Percentiles rank a stretch among this genome's conserved stretches.
Conservation (phyloP, 1,140 invertebrate species). For the Phthorimaea operculella region DNA sequence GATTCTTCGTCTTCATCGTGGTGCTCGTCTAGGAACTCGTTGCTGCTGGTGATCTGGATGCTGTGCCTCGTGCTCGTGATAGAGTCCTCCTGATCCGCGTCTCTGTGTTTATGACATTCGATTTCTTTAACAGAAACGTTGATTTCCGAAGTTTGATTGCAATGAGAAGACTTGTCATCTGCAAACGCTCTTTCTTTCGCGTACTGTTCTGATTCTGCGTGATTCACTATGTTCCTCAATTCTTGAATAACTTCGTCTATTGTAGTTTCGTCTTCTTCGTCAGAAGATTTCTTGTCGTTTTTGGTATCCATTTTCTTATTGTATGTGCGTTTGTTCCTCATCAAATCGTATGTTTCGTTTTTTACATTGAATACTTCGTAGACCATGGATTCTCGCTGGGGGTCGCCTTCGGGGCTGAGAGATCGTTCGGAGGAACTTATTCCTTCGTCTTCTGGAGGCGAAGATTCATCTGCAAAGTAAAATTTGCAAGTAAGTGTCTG, state of each 20-base stretch:
- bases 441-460: slow-evolving; percentile 85
- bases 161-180: slow-evolving; percentile 55
- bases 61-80: slow-evolving; percentile 63
- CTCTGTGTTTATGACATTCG: slow-evolving; percentile 43
- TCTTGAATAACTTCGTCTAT: slow-evolving; percentile 91
- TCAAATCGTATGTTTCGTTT: slow-evolving; percentile 69
- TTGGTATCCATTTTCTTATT: slow-evolving; percentile 56
- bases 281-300: slow-evolving; percentile 59
- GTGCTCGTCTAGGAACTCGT: slow-evolving; percentile 36
- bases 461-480: slow-evolving; percentile 69
- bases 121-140: slow-evolving; percentile 37
- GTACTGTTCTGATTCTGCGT: slow-evolving; percentile 80
- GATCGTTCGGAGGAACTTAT: slow-evolving; percentile 86
- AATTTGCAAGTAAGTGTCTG: not conserved
- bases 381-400: slow-evolving; percentile 70
- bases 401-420: slow-evolving; percentile 73
- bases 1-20: slow-evolving; percentile 59
- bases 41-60: slow-evolving; percentile 58
- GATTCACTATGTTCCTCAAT: slow-evolving; percentile 84
- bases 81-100: slow-evolving; percentile 61
- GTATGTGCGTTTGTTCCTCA: slow-evolving; percentile 51
- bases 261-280: slow-evolving; percentile 83
- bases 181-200: slow-evolving; percentile 57
- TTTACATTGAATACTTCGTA: slow-evolving; percentile 73
- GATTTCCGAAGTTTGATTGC: slow-evolving; percentile 55